phyloP scores from a whole-genome alignment of 2,113 vertebrate genomes.

The Sinocyclocheilus maitianheensis region DNA sequence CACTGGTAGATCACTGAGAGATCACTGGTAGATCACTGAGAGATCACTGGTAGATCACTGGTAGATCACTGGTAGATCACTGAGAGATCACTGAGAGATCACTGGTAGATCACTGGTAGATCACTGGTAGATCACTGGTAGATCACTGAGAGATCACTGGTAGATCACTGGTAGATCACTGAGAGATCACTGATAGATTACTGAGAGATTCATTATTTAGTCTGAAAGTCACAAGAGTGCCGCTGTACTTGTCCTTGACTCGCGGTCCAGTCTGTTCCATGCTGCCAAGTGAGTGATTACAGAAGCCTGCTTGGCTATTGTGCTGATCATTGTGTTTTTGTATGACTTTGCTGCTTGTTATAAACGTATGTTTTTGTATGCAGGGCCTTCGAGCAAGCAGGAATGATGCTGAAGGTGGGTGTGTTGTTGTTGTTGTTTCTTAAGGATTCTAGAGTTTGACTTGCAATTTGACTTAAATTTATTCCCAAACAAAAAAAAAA shows the following conservation, averaged over 20 bases:
- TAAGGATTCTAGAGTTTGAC: no score
- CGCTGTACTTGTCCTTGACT: slow-evolving; percentile 74
- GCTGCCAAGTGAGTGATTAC: slow-evolving; percentile 85
- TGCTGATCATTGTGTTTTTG: not conserved
- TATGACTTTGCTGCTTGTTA: not conserved
- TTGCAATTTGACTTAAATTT: no score
- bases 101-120: not conserved
- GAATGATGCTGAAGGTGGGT: slow-evolving; percentile 86
- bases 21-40: no score
- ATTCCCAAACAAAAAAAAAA: no score
- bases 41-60: no score
- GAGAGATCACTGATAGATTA: not conserved
- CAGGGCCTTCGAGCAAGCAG: slow-evolving; percentile 88
- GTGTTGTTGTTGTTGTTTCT: no score
- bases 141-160: no score
- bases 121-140: no score
- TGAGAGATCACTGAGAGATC: not conserved
- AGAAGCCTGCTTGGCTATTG: not conserved
- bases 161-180: no score
- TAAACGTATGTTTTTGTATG: not conserved
- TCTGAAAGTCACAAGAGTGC: not conserved
- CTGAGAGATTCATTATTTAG: not conserved
- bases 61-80: no score
- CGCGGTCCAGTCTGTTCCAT: slow-evolving; percentile 82
- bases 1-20: no score